Evolutionary conservation across 2,888 invertebrate species (phyloP), one percentile per base, ranked within the genome.

Genomic region (Heliconius hortense): DNA sequence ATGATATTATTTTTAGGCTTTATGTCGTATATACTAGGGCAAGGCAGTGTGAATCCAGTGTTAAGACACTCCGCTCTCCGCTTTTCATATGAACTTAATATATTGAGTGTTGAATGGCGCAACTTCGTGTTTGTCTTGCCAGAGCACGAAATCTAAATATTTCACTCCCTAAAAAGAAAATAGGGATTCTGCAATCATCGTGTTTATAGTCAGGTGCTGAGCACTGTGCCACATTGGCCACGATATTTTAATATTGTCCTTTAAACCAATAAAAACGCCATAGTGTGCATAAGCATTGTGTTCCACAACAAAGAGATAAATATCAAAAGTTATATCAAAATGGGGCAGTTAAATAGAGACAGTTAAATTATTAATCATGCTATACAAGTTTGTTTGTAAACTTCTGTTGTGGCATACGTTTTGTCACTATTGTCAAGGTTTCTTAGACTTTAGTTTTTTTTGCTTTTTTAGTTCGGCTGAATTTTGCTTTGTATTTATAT

Each of bases 301-400:
- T 13, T 59, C 13, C 18, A 26, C 18, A 26, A 60, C 71, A 71
- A 60, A 39, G 60, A 60, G 56, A 69, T 69, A 53, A 74, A 71
- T 64, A 76, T 70, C 68, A 76, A 78, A 76, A 73, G 75, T 70
- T 66, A 59, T 67, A 73, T 56, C 67, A 59, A 76, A 77, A 77
- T 66, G 66, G 76, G 79, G 77, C 73, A 74, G 66, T 75, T 74
- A 53, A 24, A 76, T 62, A 78, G 79, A 75, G 77, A 79, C 78
- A 90, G 87, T 85, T 82, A 86, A 90, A 92, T 91, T 64, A 66
- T 66, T 92, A 91, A 93, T 93, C 92, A 91, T 89, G 89, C 87
- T 64, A 60, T 73, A 75, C 72, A 73, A 77, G 84, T 87, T 84
- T 93, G 93, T 93, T 93, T 91, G 93, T 91, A 93, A 91, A 93